Base-by-base conservation (phyloP, 2,888 invertebrate genomes). In the Lasioglossum morio region DNA sequence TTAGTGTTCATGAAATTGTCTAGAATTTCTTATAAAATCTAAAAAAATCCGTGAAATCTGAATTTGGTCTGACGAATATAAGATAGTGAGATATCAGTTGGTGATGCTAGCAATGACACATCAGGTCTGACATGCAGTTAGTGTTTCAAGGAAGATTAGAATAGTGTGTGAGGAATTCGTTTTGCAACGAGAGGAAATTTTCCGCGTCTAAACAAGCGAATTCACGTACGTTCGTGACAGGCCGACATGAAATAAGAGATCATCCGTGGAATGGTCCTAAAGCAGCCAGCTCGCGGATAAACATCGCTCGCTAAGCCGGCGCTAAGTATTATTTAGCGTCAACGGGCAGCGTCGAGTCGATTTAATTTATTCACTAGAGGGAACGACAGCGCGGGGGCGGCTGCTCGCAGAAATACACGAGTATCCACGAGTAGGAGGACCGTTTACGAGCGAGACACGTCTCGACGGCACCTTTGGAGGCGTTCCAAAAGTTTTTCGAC, bases 241-340 rank as follows among this genome's bases (percentile, higher is more conserved):
- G 2, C 16, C 53, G 78, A 10, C 19, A 83, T 86, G 85, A 89
- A 91, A 90, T 88, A 87, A 82, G 85, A 87, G 86, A 88, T 82
- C 84, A 80, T 77, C 19, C 70, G 53, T 60, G 72, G 34, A 16
- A 30, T 16, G 30, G 63, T 16, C 16, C 16, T 72, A 77, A 82
- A 87, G 78, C 75, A 48, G 57, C 57, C n/a, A 19, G 77, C 37
- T 48, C 66, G 60, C 60, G 81, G 80, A 74, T 88, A 90, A 92
- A 91, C 91, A 91, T 83, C 88, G 81, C 79, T 84, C 84, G 91
- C 90, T 93, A 92, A 93, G 92, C 91, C 91, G 89, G 84, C 88
- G 91, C 89, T 92, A 92, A 92, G 92, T 91, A 92, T 92, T 93
- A 94, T 93, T 94, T 92, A 92, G 90, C 87, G 91, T 83, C 92